Evolutionary conservation across 2,797 vertebrate species (phyloP).

Genomic region (Pangasius djambal): DNA sequence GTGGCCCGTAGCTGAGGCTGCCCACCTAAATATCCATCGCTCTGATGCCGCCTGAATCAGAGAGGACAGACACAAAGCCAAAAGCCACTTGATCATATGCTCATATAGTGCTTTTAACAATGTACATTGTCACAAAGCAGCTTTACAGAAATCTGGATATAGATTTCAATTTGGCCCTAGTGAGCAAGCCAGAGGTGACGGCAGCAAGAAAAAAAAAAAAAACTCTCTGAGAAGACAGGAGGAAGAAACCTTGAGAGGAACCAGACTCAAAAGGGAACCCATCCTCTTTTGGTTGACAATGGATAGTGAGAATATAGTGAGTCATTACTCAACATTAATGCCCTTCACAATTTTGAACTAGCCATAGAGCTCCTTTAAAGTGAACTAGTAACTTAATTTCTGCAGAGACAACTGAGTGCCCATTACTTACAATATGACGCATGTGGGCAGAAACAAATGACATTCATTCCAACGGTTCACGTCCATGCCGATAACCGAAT

Average conservation of each 20-base stretch:
- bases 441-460: neutral
- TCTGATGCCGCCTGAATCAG: slow-evolving; percentile 86
- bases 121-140: neutral
- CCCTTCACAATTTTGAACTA: neutral
- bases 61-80: slow-evolving; percentile 24
- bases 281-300: neutral
- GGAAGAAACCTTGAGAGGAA: neutral
- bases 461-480: no score
- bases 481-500: neutral
- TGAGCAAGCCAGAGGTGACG: neutral
- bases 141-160: neutral
- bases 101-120: neutral
- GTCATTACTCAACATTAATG: neutral
- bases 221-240: neutral
- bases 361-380: neutral
- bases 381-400: neutral
- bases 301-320: neutral
- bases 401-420: neutral
- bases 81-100: neutral
- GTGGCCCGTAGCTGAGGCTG: slow-evolving; percentile 90
- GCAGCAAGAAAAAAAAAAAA: neutral
- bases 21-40: slow-evolving; percentile 85
- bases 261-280: slow-evolving; percentile 8
- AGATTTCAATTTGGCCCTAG: neutral
- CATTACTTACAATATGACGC: neutral